A percentile compares a stretch with the other conserved stretches of the same genome.
Conservation (phyloP, 2,113 vertebrate species). For the Bufo gargarizans region DNA sequence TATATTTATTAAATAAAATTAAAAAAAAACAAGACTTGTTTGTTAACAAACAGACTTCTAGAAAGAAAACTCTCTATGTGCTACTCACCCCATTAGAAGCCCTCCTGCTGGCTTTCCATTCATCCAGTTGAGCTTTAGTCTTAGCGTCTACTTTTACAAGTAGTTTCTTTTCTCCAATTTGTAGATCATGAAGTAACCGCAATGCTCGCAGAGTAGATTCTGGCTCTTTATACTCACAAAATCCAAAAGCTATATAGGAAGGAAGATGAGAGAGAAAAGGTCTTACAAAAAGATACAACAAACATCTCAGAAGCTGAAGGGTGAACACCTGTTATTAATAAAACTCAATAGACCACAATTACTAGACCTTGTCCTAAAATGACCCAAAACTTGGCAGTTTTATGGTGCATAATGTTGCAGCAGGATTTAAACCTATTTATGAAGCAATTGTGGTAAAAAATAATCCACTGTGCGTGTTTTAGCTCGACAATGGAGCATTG, state of each 20-base stretch:
- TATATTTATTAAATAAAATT: background rate
- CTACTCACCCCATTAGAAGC: slow-evolving; percentile 88
- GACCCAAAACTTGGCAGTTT: no score
- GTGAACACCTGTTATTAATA: no score
- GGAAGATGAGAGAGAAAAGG: slow-evolving; percentile 54
- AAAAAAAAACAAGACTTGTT: background rate
- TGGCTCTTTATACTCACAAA: slow-evolving; percentile 98
- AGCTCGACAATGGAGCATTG: no score
- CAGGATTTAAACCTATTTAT: no score
- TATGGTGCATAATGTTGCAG: no score
- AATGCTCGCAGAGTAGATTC: slow-evolving; percentile 94
- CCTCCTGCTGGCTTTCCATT: slow-evolving; percentile 97
- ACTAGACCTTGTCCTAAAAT: no score
- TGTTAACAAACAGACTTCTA: background rate
- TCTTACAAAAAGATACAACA: background rate
- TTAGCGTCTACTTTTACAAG: slow-evolving; percentile 98
- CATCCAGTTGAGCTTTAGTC: slow-evolving; percentile 96
- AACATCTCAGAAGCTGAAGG: no score
- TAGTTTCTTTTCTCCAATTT: slow-evolving; percentile 96
- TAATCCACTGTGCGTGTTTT: no score
- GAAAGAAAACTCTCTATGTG: background rate
- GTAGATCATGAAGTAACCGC: slow-evolving; percentile 92
- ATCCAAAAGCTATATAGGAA: slow-evolving; percentile 86
- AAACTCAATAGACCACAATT: no score
- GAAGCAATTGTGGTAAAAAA: no score